Evolutionary conservation across 1,140 invertebrate species (phyloP), one percentile per base, ranked within the genome.

Genomic region (Solenopsis invicta): DNA sequence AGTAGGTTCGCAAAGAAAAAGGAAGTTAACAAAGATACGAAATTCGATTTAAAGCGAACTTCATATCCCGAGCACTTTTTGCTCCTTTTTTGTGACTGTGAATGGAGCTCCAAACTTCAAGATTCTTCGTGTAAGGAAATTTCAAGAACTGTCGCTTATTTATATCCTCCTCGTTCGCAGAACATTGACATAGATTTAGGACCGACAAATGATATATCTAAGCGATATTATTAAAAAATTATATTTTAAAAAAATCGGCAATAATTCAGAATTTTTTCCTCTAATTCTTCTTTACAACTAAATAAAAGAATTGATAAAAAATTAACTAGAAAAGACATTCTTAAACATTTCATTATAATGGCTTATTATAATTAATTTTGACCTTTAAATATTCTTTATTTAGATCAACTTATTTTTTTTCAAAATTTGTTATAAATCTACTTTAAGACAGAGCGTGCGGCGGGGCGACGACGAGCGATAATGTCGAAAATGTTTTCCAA

Each of bases 401-500:
- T 45, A 12, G 9, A 8, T 50, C 1, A n/a, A 41, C 29, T 29
- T n/a, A n/a, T n/a, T n/a, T 29, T 37, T 67, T 69, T 24, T 4
- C 2, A 45, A 59, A 71, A 80, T 41, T 69, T 52, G 54, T 41
- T 52, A 12, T 37, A 12, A 21, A 41, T 10, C 76, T 21, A 59
- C 18, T 12, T 71, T 56, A 71, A 81, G 16, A 45, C 34, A 29
- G 29, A 54, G 37, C 41, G 10, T 0, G 16, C 21, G 54, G 37
- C 18, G 18, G 3, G 21, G 24, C 37, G 66, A 29, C 62, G 77
- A 81, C 37, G 50, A 37, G 34, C 78, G 78, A 81, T 81, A 81
- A 81, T 81, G 50, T 81, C 64, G 50, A 56, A 71, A 81, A 81
- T 56, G 50, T 71, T 81, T 81, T 71, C 37, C 52, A 50, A 48